phyloP scores from a whole-genome alignment of 2,113 vertebrate genomes.

The Engystomops pustulosus region DNA sequence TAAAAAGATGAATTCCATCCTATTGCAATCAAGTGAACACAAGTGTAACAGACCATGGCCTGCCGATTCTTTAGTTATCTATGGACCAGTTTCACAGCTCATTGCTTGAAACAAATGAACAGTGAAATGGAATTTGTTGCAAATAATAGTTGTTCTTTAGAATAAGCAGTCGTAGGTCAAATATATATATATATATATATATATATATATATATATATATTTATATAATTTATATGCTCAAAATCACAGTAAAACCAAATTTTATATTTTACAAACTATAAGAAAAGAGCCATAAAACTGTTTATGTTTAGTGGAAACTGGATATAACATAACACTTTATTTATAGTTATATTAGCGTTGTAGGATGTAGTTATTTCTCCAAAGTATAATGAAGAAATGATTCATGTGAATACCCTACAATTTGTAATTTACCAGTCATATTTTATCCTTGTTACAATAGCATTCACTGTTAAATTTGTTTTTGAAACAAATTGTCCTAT shows the following conservation, averaged over 20 bases:
- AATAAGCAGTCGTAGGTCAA: conserved; percentile 31
- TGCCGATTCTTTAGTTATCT: conserved; percentile 45
- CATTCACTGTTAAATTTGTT: conserved; percentile 26
- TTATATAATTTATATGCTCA: not conserved
- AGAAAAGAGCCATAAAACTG: not conserved
- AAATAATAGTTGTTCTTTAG: conserved; percentile 45
- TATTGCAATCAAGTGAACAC: conserved; percentile 47
- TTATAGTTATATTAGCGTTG: conserved; percentile 16
- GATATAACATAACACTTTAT: not conserved
- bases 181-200: too few species aligned
- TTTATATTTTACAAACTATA: conserved; percentile 2
- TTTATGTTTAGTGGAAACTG: not conserved
- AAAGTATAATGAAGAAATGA: not conserved
- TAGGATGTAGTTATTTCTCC: not conserved
- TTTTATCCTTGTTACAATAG: conserved; percentile 11
- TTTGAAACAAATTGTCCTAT: conserved; percentile 14
- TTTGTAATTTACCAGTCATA: conserved; percentile 1
- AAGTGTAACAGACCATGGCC: conserved; percentile 45
- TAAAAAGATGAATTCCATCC: conserved; percentile 34
- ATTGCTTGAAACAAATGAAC: conserved; percentile 53
- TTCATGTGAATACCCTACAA: conserved; percentile 4
- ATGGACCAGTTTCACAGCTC: conserved; percentile 45
- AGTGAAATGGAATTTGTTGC: conserved; percentile 56
- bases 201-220: conserved; percentile 4
- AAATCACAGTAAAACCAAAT: conserved; percentile 8